A percentile compares a stretch with the other conserved stretches of the same genome.
Conservation (phyloP, 2,888 invertebrate genomes). For the Cosmorhoe ocellata region DNA sequence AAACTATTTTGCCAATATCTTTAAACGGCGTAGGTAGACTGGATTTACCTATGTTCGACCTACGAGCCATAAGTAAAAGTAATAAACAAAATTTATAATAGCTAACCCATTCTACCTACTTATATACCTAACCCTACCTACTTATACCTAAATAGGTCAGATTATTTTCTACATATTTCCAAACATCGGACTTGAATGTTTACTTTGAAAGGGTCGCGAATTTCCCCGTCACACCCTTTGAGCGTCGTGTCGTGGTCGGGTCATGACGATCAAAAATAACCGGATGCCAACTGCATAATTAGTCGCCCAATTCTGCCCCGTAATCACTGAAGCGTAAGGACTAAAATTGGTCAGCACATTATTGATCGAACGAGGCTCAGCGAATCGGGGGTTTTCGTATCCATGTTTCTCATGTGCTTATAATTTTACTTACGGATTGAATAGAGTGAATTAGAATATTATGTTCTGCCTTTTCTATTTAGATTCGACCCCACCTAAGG, state of each 20-base stretch:
- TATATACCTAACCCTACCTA: too few relatives aligned
- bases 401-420: conserved; percentile 2
- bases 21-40: too few relatives aligned
- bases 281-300: conserved; percentile 11
- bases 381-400: conserved; percentile 4
- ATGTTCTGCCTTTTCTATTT: background rate
- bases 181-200: too few relatives aligned
- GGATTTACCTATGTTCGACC: too few relatives aligned
- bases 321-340: conserved; percentile 11
- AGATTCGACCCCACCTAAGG: too few relatives aligned
- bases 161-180: too few relatives aligned
- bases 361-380: conserved; percentile 11
- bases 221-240: conserved; percentile 4
- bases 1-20: too few relatives aligned
- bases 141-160: too few relatives aligned
- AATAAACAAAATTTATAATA: too few relatives aligned
- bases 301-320: conserved; percentile 3
- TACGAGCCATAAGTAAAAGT: too few relatives aligned
- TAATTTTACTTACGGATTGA: conserved; percentile 1
- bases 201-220: background rate
- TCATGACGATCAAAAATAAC: conserved; percentile 15
- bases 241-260: conserved; percentile 4
- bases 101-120: too few relatives aligned
- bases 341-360: conserved; percentile 5
- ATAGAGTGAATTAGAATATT: too few relatives aligned